Evolutionary conservation across 2,888 invertebrate genomes (phyloP).

Genomic region (Alloplasta piceator): DNA sequence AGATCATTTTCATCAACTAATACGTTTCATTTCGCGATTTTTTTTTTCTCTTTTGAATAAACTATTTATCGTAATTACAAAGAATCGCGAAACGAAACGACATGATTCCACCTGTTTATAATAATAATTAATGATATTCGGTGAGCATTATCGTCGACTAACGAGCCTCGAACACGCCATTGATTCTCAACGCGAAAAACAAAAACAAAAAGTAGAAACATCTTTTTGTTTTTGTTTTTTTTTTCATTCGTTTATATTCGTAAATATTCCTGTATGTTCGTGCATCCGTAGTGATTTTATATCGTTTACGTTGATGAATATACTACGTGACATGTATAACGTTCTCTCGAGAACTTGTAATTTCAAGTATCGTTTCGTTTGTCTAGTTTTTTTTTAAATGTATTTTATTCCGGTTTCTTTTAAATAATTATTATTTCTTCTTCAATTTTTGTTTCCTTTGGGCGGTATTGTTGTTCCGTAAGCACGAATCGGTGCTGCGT

Average conservation of each 20-base stretch:
- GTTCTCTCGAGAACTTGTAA: conserved; percentile 44
- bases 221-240: conserved; percentile 28
- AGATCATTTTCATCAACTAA: conserved; percentile 35
- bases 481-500: conserved; percentile 48
- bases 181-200: not conserved
- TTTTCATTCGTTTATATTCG: conserved; percentile 29
- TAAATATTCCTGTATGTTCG: conserved; percentile 17
- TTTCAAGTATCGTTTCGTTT: conserved; percentile 4
- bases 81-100: conserved; percentile 48
- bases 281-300: conserved; percentile 24
- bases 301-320: conserved; percentile 37
- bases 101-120: conserved; percentile 35
- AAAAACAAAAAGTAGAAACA: too few species aligned
- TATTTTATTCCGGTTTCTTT: conserved; percentile 24
- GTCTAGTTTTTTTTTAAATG: not conserved
- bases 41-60: not conserved
- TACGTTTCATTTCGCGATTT: conserved; percentile 33
- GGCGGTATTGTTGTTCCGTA: conserved; percentile 53
- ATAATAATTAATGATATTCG: conserved; percentile 56
- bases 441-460: conserved; percentile 43
- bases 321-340: conserved; percentile 20
- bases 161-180: conserved; percentile 44
- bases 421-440: conserved; percentile 33
- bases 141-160: conserved; percentile 44
- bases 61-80: conserved; percentile 41